Evolutionary conservation across 2,888 invertebrate genomes (phyloP).

Genomic region (Apamea epomidion): DNA sequence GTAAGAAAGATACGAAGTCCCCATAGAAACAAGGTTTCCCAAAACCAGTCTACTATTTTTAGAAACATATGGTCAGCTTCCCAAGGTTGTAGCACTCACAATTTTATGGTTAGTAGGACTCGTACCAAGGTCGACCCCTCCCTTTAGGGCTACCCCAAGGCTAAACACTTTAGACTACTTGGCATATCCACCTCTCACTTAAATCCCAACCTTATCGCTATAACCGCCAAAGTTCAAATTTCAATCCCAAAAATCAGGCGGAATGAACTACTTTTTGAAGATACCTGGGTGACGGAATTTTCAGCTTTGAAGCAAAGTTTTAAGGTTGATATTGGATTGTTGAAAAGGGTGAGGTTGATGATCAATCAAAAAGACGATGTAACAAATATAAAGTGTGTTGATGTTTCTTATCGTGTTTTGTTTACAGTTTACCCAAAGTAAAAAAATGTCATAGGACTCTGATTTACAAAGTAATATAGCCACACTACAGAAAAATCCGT

Average conservation of each 20-base stretch:
- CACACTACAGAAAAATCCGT: neutral
- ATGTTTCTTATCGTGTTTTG: constrained; percentile 47
- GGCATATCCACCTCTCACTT: constrained; percentile 3
- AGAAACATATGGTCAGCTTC: constrained; percentile 54
- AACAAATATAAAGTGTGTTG: constrained; percentile 54
- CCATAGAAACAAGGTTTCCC: neutral
- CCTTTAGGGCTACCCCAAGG: constrained; percentile 63
- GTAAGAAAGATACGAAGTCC: neutral
- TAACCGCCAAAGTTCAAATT: constrained; percentile 21
- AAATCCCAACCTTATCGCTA: constrained; percentile 39
- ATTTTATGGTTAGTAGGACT: constrained; percentile 71
- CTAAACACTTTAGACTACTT: constrained; percentile 42
- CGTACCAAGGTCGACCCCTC: constrained; percentile 63
- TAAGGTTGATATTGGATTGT: constrained; percentile 43
- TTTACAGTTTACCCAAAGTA: constrained; percentile 29
- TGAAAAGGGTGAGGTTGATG: constrained; percentile 23
- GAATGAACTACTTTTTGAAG: constrained; percentile 34
- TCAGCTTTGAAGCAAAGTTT: neutral
- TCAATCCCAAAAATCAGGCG: neutral
- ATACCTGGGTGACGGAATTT: neutral
- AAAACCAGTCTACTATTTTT: constrained; percentile 50
- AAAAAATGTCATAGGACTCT: accelerated
- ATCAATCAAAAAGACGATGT: constrained; percentile 63
- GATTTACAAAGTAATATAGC: neutral
- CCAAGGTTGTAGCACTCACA: constrained; percentile 53